Percentiles rank a stretch among this genome's conserved stretches.
phyloP scores from a whole-genome alignment of 30 jellyfish, hydroid and myxozoan species.

The Rhopilema esculentum region DNA sequence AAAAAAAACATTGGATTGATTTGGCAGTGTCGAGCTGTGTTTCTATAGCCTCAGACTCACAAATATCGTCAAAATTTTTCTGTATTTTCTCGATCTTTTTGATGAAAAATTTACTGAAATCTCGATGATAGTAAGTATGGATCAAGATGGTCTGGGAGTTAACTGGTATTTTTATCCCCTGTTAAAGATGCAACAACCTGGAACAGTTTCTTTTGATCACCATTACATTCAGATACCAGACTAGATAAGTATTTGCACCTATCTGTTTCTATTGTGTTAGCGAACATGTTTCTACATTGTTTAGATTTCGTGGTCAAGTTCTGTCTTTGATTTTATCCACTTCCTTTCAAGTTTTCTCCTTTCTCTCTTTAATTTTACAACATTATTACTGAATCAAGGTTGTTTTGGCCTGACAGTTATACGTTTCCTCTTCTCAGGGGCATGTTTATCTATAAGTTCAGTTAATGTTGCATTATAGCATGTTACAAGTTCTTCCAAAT shows the following conservation, averaged over 20 bases:
- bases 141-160: constrained; percentile 57
- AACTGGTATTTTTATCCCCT: constrained; percentile 43
- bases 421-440: too few species aligned
- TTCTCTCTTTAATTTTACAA: too few species aligned
- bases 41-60: constrained; percentile 58
- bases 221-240: constrained; percentile 39
- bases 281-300: constrained; percentile 47
- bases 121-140: constrained; percentile 58
- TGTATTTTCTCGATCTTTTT: constrained; percentile 55
- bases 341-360: too few species aligned
- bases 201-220: constrained; percentile 64
- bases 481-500: constrained; percentile 13
- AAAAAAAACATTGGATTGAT: too few species aligned
- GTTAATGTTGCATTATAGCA: constrained; percentile 27
- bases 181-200: constrained; percentile 61
- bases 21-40: constrained; percentile 37
- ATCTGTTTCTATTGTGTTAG: constrained; percentile 47
- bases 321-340: too few species aligned
- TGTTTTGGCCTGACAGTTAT: too few species aligned
- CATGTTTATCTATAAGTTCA: neutral
- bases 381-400: too few species aligned
- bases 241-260: too few species aligned
- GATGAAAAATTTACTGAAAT: constrained; percentile 29
- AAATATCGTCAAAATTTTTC: constrained; percentile 38
- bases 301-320: constrained; percentile 2